These are phyloP conservation scores for Urechis unicinctus DNA, from an alignment of 2,888 invertebrate genomes.

Conservation along the genomic window DNA sequence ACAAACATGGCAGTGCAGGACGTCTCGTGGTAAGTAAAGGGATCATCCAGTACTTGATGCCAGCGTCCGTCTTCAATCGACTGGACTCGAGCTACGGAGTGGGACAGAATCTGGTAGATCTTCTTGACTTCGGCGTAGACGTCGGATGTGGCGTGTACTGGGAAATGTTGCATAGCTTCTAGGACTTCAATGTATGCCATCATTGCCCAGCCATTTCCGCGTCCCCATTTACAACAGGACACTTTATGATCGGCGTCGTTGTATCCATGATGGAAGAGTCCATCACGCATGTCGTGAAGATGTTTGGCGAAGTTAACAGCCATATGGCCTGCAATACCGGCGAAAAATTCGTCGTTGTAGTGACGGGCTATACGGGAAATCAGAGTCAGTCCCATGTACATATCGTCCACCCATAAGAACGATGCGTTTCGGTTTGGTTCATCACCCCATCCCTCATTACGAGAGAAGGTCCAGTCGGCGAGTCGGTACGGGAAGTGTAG, in stretches of 20 bases:
- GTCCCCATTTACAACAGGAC: slow-evolving; percentile 10
- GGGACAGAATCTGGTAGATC: background rate
- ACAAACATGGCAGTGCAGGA: slow-evolving; percentile 7
- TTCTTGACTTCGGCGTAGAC: background rate
- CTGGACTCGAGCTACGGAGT: background rate
- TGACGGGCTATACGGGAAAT: background rate
- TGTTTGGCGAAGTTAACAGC: slow-evolving; percentile 1
- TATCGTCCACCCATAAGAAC: slow-evolving; percentile 9
- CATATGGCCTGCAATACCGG: background rate
- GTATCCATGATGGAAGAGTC: slow-evolving; percentile 5
- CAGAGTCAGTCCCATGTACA: slow-evolving; percentile 9
- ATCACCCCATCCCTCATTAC: background rate
- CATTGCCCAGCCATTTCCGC: slow-evolving; percentile 10
- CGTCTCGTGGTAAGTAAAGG: slow-evolving; percentile 4
- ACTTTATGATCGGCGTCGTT: slow-evolving; percentile 1
- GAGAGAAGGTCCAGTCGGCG: slow-evolving; percentile 5
- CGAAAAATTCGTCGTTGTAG: background rate
- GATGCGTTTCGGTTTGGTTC: slow-evolving; percentile 1
- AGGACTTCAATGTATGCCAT: slow-evolving; percentile 6
- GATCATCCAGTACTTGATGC: slow-evolving; percentile 5
- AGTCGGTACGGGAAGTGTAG: slow-evolving; percentile 1
- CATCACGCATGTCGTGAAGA: background rate
- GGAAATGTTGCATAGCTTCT: background rate
- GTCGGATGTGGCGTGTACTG: background rate
- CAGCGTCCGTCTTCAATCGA: slow-evolving; percentile 1